phyloP scores from a whole-genome alignment of 2,888 invertebrate genomes.

The Pterostichus niger region DNA sequence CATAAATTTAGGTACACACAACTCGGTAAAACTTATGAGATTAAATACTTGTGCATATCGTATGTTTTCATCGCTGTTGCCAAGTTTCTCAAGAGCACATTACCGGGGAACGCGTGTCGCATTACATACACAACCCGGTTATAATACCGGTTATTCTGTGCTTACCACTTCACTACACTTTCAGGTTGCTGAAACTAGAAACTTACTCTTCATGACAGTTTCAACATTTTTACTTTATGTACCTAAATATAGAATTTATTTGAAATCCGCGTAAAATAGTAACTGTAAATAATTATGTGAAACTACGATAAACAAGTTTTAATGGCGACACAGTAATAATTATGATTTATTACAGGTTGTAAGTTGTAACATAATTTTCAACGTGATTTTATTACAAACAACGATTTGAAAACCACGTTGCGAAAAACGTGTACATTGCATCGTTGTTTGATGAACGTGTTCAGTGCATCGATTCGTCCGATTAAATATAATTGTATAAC shows the following conservation, averaged over 20 bases:
- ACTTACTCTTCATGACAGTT: no score
- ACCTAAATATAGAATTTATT: no score
- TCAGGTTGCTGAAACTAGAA: no score
- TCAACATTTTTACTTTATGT: no score
- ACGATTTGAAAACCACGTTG: conserved; percentile 9
- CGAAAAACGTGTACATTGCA: conserved; percentile 29
- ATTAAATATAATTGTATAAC: conserved; percentile 59
- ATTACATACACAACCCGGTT: conserved; percentile 36
- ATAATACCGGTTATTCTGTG: conserved; percentile 23
- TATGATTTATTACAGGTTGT: background rate
- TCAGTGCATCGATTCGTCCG: background rate
- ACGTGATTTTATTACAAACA: conserved; percentile 9
- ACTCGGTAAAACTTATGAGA: conserved; percentile 51
- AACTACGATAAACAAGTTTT: no score
- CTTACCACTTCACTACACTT: conserved; percentile 30
- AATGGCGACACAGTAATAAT: no score
- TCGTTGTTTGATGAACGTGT: conserved; percentile 39
- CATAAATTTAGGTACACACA: conserved; percentile 40
- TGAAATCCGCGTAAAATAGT: no score
- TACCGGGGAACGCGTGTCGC: conserved; percentile 49
- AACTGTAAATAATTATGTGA: no score
- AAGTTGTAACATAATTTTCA: background rate
- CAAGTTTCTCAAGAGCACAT: conserved; percentile 59
- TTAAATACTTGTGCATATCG: conserved; percentile 59
- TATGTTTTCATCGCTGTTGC: conserved; percentile 63